Evolutionary conservation across 1,140 invertebrate species (phyloP).

Genomic region (Drosophila pallidifrons): DNA sequence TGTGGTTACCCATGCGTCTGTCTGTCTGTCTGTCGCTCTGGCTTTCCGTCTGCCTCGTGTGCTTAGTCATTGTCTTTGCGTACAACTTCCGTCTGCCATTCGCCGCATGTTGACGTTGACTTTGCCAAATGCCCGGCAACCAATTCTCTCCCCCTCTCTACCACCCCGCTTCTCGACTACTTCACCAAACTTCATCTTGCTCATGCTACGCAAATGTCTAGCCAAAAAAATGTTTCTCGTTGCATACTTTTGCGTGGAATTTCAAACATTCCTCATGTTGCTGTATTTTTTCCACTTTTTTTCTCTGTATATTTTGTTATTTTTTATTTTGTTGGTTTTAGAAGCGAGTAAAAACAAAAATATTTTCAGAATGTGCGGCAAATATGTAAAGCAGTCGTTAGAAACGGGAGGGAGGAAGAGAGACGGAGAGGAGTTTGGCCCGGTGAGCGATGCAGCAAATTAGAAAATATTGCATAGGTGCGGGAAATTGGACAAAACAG

Average conservation of each 20-base stretch:
- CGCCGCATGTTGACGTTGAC: slow-evolving; percentile 57
- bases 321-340: slow-evolving; percentile 24
- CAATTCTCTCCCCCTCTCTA: not conserved
- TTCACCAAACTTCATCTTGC: slow-evolving; percentile 27
- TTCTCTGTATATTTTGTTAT: slow-evolving; percentile 7
- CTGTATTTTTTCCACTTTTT: slow-evolving; percentile 21
- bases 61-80: slow-evolving; percentile 74
- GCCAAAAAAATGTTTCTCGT: slow-evolving; percentile 57
- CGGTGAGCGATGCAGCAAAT: slow-evolving; percentile 48
- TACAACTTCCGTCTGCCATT: slow-evolving; percentile 70
- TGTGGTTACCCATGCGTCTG: slow-evolving; percentile 34
- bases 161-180: not conserved
- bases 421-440: not conserved
- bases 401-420: not conserved
- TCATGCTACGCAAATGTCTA: slow-evolving; percentile 60
- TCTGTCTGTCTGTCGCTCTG: slow-evolving; percentile 23
- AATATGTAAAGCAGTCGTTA: slow-evolving; percentile 32
- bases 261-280: slow-evolving; percentile 63
- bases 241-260: slow-evolving; percentile 68
- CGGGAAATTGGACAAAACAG: slow-evolving; percentile 27
- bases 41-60: slow-evolving; percentile 38
- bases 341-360: slow-evolving; percentile 55
- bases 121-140: slow-evolving; percentile 48
- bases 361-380: slow-evolving; percentile 60
- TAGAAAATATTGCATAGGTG: slow-evolving; percentile 51